Evolutionary conservation across 2,888 invertebrate genomes (phyloP).

Genomic region (Noctuana brunneofusca): DNA sequence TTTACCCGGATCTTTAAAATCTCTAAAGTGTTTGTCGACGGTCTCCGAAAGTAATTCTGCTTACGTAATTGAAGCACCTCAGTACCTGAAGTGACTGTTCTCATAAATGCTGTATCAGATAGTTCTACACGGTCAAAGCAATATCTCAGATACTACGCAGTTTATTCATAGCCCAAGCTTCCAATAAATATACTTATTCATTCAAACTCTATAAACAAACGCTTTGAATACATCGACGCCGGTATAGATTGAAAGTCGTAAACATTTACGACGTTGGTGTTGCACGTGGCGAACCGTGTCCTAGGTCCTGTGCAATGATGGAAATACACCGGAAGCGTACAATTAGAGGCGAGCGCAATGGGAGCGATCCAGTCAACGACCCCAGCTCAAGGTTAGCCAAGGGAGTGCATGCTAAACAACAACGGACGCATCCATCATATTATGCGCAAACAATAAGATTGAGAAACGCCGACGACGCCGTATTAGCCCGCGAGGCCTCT

Average conservation of each 20-base stretch:
- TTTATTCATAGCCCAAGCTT: neutral
- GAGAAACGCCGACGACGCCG: conserved; percentile 57
- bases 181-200: conserved; percentile 3
- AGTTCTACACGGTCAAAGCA: too few species aligned
- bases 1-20: neutral
- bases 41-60: too few species aligned
- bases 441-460: conserved; percentile 68
- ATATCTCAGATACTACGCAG: neutral
- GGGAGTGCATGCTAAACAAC: conserved; percentile 57
- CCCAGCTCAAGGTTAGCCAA: conserved; percentile 69
- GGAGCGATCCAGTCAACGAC: conserved; percentile 62
- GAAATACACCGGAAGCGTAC: conserved; percentile 71
- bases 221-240: conserved; percentile 21
- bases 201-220: conserved; percentile 15
- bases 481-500: conserved; percentile 50
- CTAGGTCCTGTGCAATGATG: conserved; percentile 60
- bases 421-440: conserved; percentile 66
- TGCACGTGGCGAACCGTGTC: conserved; percentile 56
- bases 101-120: too few species aligned
- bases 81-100: too few species aligned
- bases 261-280: conserved; percentile 48
- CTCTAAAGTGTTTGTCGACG: neutral
- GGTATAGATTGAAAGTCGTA: conserved; percentile 32
- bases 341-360: conserved; percentile 61
- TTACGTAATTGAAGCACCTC: too few species aligned